These are phyloP conservation scores for Hirundo rustica DNA, from an alignment of 2,797 vertebrate species.

Conservation along the genomic window DNA sequence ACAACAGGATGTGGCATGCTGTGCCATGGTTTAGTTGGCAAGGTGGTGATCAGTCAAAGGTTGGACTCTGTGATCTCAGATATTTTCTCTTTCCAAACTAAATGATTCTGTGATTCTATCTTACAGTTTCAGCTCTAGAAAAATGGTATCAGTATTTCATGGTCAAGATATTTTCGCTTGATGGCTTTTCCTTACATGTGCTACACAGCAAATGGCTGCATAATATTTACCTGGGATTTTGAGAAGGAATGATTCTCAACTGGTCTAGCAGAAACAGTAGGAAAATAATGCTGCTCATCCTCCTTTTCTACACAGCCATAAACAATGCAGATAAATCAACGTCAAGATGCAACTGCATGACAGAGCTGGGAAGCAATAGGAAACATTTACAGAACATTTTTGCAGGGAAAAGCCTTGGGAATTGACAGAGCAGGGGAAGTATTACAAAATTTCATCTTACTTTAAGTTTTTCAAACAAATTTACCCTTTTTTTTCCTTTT, in stretches of 20 bases:
- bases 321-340: not conserved
- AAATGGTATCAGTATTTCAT: not conserved
- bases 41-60: not conserved
- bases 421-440: not conserved
- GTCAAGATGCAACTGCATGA: not conserved
- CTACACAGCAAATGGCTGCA: not conserved
- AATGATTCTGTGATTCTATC: not conserved
- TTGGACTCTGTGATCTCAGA: not conserved
- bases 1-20: fast-evolving
- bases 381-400: not conserved
- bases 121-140: not conserved
- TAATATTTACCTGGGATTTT: not conserved
- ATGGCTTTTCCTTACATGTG: not conserved
- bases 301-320: not conserved
- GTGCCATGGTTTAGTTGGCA: not conserved
- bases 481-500: not conserved
- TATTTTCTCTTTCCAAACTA: not conserved
- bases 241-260: not conserved
- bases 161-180: not conserved
- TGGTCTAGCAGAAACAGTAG: not conserved
- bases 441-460: not conserved
- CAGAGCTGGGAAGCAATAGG: not conserved
- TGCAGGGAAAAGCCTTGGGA: not conserved
- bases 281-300: not conserved
- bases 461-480: not conserved